Conservation (phyloP, 2,888 invertebrate species). For the Monochamus alternatus region DNA sequence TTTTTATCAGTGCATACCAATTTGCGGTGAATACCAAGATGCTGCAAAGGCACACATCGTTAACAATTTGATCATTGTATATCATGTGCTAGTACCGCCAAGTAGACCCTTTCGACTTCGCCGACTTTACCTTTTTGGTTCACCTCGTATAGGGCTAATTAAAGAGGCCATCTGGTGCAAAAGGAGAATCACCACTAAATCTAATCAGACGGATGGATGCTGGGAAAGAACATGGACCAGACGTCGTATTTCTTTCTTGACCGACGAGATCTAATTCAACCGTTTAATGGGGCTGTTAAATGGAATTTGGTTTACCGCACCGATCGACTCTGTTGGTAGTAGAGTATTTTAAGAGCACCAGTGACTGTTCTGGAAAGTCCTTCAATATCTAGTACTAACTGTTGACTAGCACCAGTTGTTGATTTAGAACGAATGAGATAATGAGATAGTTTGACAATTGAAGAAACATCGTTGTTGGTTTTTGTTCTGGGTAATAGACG, state of each 20-base stretch:
- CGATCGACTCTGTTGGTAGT: background rate
- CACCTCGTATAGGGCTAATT: conserved; percentile 19
- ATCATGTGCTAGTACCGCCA: too few species aligned
- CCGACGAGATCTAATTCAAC: conserved; percentile 44
- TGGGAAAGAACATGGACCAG: conserved; percentile 33
- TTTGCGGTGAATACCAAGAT: too few species aligned
- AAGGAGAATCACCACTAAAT: conserved; percentile 38
- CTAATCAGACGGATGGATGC: conserved; percentile 29
- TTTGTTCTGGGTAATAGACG: too few species aligned
- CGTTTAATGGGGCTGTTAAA: conserved; percentile 45
- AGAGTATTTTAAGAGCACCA: background rate
- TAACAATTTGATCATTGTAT: too few species aligned
- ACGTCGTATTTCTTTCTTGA: conserved; percentile 51
- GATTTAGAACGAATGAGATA: too few species aligned
- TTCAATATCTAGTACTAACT: too few species aligned
- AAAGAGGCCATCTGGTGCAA: conserved; percentile 33
- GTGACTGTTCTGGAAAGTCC: too few species aligned
- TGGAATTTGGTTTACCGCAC: conserved; percentile 42
- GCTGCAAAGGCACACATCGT: too few species aligned
- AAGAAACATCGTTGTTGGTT: too few species aligned
- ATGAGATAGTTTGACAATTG: too few species aligned
- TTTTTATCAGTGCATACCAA: too few species aligned
- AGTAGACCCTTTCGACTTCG: background rate
- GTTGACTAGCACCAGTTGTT: too few species aligned
- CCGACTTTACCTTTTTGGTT: background rate